Evolutionary conservation across 1,140 invertebrate genomes (phyloP).

Genomic region (Trypoxylus dichotomus): DNA sequence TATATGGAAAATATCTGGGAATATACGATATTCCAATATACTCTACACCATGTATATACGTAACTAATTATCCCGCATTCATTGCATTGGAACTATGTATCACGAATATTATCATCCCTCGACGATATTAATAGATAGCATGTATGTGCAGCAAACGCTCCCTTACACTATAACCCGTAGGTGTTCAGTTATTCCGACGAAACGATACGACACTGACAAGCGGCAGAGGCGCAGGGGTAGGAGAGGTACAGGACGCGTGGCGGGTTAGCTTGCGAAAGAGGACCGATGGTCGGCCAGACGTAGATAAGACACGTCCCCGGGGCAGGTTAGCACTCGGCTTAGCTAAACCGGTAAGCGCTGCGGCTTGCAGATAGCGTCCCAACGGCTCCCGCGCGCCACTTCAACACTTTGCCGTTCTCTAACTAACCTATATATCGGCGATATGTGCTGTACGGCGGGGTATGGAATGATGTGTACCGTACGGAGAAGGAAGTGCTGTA

Average conservation of each 20-base stretch:
- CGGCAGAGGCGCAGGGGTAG: neutral
- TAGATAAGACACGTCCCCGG: slow-evolving; percentile 33
- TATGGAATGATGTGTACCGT: neutral
- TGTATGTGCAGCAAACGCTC: too few relatives aligned
- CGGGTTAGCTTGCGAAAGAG: neutral
- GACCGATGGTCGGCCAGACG: slow-evolving; percentile 24
- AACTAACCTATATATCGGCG: slow-evolving; percentile 6
- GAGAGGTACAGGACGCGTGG: neutral
- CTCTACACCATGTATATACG: too few relatives aligned
- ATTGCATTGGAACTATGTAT: too few relatives aligned
- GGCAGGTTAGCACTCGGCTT: slow-evolving; percentile 25
- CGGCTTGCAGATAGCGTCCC: slow-evolving; percentile 29
- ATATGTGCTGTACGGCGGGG: neutral
- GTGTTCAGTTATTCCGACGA: neutral
- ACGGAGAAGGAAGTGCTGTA: too few relatives aligned
- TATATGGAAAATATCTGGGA: too few relatives aligned
- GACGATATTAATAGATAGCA: too few relatives aligned
- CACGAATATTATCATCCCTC: too few relatives aligned
- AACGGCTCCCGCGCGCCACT: neutral
- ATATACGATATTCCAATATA: too few relatives aligned
- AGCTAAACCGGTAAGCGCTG: slow-evolving; percentile 28
- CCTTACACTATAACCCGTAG: too few relatives aligned
- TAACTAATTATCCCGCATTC: too few relatives aligned
- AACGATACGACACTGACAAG: slow-evolving; percentile 7
- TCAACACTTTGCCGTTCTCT: neutral